phyloP scores from a whole-genome alignment of 2,797 vertebrate genomes.

The Acrossocheilus fasciatus region DNA sequence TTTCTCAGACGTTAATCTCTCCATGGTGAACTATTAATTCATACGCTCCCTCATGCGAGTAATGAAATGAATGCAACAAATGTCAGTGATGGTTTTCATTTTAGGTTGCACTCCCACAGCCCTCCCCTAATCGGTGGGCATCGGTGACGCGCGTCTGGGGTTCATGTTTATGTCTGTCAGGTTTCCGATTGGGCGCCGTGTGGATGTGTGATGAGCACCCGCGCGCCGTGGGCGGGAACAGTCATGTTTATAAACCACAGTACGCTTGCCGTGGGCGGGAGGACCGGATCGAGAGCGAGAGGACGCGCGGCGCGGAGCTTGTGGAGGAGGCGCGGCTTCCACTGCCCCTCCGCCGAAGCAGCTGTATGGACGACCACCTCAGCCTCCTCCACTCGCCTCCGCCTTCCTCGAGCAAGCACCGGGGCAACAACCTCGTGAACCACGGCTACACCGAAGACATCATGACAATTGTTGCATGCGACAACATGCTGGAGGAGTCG shows the following conservation, averaged over 20 bases:
- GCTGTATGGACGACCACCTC: constrained; percentile 91
- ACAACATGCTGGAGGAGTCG: constrained; percentile 89
- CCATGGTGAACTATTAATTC: neutral
- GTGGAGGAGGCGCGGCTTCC: constrained; percentile 80
- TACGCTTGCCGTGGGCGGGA: constrained; percentile 76
- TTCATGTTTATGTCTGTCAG: constrained; percentile 70
- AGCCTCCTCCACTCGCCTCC: constrained; percentile 91
- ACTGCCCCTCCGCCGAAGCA: constrained; percentile 73
- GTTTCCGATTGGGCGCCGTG: constrained; percentile 70
- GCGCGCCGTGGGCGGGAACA: constrained; percentile 76
- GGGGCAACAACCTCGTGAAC: constrained; percentile 84
- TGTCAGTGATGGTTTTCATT: neutral
- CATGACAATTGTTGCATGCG: constrained; percentile 93
- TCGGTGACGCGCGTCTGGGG: constrained; percentile 76
- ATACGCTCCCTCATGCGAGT: too few species aligned
- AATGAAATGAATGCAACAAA: neutral
- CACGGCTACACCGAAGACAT: constrained; percentile 87
- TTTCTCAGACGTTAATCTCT: neutral
- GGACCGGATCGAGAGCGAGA: constrained; percentile 68
- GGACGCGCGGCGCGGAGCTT: constrained; percentile 65
- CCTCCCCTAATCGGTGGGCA: constrained; percentile 36
- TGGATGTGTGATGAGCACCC: constrained; percentile 51
- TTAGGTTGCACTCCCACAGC: constrained; percentile 10
- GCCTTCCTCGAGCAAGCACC: constrained; percentile 79
- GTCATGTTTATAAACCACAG: constrained; percentile 78